Conservation (phyloP, 2,797 vertebrate species). For the Peromyscus melanophrys region DNA sequence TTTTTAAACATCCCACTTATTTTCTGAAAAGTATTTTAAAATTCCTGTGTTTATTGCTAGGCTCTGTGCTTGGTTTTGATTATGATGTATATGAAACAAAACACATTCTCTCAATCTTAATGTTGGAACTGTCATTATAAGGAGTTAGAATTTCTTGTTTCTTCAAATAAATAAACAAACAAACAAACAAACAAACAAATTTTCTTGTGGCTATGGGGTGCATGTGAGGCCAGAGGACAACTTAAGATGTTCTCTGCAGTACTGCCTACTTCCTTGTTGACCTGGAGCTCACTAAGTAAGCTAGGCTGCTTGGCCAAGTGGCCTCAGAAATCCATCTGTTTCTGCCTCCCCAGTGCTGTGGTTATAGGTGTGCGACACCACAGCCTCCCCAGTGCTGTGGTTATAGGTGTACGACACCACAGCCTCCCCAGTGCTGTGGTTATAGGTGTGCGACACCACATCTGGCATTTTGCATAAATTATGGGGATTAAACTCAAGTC, state of each 20-base stretch:
- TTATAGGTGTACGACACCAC: background rate
- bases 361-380: background rate
- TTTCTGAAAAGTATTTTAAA: conserved; percentile 36
- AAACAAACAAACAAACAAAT: background rate
- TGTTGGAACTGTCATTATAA: conserved; percentile 8
- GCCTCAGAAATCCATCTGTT: background rate
- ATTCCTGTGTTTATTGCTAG: conserved; percentile 8
- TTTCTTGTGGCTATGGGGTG: background rate
- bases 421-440: background rate
- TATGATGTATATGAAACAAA: background rate
- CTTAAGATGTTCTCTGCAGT: no score
- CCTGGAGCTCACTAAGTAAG: background rate
- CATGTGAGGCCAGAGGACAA: background rate
- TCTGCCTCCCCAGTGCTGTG: background rate
- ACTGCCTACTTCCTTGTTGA: background rate
- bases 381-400: background rate
- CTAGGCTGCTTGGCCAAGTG: background rate
- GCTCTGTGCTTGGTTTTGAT: background rate
- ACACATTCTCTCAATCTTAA: background rate
- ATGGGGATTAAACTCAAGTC: background rate
- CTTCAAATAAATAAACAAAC: background rate
- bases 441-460: background rate
- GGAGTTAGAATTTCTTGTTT: background rate
- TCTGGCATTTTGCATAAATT: no score
- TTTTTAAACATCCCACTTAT: conserved; percentile 12